These are phyloP conservation scores for Antechinus stuartii DNA, from an alignment of 2,113 vertebrate genomes.

Conservation along the genomic window DNA sequence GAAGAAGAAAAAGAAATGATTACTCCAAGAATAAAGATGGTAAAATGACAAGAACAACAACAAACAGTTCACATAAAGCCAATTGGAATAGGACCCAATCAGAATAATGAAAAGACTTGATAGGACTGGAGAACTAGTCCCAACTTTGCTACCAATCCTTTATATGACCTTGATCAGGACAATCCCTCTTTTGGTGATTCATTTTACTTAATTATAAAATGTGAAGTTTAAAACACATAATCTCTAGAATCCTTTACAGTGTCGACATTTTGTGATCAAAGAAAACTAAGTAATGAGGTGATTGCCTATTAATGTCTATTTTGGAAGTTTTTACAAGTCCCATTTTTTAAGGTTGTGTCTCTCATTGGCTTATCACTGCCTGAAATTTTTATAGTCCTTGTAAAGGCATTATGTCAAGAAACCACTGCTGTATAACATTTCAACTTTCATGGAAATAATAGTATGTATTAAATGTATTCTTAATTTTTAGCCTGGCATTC, in stretches of 20 bases:
- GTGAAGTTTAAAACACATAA: neutral
- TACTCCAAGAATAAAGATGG: neutral
- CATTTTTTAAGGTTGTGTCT: neutral
- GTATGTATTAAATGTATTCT: neutral
- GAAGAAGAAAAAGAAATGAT: neutral
- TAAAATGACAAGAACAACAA: neutral
- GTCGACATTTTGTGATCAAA: neutral
- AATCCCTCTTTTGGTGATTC: neutral
- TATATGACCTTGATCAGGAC: neutral
- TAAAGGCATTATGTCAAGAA: neutral
- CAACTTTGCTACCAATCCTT: neutral
- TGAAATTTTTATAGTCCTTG: constrained; percentile 5
- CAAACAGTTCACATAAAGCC: neutral
- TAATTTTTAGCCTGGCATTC: neutral
- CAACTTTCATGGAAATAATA: neutral
- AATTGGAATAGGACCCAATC: neutral
- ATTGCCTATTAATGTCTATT: neutral
- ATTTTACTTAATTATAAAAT: neutral
- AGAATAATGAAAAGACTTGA: no score
- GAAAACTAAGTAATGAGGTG: neutral
- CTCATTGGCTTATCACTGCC: neutral
- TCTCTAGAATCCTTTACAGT: neutral
- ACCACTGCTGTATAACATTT: neutral
- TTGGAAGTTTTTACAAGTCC: constrained; percentile 32
- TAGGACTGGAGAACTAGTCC: no score